A percentile compares a stretch with the other conserved stretches of the same genome.
These are phyloP conservation scores for Oscheius myriophilus DNA, from an alignment of 2,888 invertebrate genomes.

Conservation along the genomic window DNA sequence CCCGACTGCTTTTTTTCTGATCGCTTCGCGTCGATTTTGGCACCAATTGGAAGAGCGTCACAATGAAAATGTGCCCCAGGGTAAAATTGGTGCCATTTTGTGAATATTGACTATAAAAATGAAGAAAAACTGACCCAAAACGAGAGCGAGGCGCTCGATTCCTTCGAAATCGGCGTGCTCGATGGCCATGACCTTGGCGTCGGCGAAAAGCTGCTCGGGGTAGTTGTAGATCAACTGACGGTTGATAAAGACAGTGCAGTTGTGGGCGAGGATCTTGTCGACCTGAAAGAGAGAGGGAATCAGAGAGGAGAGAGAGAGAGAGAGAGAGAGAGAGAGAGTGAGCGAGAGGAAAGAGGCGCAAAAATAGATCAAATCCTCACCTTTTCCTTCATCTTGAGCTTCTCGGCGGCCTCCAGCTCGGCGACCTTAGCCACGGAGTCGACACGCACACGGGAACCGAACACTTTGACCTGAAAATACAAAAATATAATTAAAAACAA, in stretches of 20 bases:
- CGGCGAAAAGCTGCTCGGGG: conserved; percentile 98
- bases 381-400: conserved; percentile 99
- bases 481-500: background rate
- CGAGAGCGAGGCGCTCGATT: conserved; percentile 93
- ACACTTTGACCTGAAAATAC: conserved; percentile 76
- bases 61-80: background rate
- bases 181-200: conserved; percentile 94
- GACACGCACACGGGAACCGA: conserved; percentile 85
- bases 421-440: conserved; percentile 83
- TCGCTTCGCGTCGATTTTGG: conserved; percentile 27
- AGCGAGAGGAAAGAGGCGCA: background rate
- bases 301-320: too few relatives aligned
- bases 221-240: conserved; percentile 99
- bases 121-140: conserved; percentile 79
- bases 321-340: background rate
- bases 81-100: background rate
- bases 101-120: background rate
- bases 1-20: conserved; percentile 27
- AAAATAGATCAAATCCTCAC: conserved; percentile 70
- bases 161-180: conserved; percentile 99
- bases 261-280: conserved; percentile 90
- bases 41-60: background rate
- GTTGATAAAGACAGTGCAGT: conserved; percentile 97
- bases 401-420: conserved; percentile 95
- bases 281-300: conserved; percentile 72